phyloP scores from a whole-genome alignment of 2,797 vertebrate genomes.

The Aeoliscus strigatus region DNA sequence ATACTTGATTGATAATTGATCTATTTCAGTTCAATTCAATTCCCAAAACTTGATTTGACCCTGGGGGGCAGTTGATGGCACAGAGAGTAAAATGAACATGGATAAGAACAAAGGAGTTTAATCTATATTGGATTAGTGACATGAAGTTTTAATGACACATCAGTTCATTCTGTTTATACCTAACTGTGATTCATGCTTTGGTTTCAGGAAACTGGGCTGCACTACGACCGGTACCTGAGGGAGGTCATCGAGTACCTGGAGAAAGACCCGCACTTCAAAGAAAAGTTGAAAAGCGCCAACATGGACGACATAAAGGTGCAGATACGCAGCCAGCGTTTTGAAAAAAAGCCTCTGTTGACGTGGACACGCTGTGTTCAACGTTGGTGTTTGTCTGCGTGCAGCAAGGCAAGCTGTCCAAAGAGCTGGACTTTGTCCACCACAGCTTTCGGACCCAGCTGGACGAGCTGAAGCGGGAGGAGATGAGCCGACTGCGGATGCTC shows the following conservation, averaged over 20 bases:
- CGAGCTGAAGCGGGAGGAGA: slow-evolving; percentile 91
- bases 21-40: too few relatives aligned
- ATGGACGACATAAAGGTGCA: slow-evolving; percentile 92
- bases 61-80: too few relatives aligned
- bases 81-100: too few relatives aligned
- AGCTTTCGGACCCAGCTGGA: slow-evolving; percentile 88
- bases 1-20: too few relatives aligned
- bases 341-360: slow-evolving; percentile 10
- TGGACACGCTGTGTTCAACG: slow-evolving; percentile 2
- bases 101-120: too few relatives aligned
- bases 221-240: slow-evolving; percentile 92
- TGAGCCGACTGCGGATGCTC: slow-evolving; percentile 85
- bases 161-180: background rate
- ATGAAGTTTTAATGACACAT: too few relatives aligned
- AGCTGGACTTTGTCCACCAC: slow-evolving; percentile 91
- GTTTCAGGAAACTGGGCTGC: slow-evolving; percentile 86
- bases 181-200: slow-evolving; percentile 1
- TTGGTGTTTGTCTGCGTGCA: slow-evolving; percentile 50
- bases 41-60: too few relatives aligned
- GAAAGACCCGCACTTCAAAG: slow-evolving; percentile 90
- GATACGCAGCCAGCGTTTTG: background rate
- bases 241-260: slow-evolving; percentile 93
- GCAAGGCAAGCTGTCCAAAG: slow-evolving; percentile 88
- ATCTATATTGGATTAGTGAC: too few relatives aligned
- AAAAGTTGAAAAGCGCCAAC: slow-evolving; percentile 87